Percentiles rank a stretch among this genome's conserved stretches.
phyloP scores from a whole-genome alignment of 2,888 invertebrate species.

The Troides aeacus region DNA sequence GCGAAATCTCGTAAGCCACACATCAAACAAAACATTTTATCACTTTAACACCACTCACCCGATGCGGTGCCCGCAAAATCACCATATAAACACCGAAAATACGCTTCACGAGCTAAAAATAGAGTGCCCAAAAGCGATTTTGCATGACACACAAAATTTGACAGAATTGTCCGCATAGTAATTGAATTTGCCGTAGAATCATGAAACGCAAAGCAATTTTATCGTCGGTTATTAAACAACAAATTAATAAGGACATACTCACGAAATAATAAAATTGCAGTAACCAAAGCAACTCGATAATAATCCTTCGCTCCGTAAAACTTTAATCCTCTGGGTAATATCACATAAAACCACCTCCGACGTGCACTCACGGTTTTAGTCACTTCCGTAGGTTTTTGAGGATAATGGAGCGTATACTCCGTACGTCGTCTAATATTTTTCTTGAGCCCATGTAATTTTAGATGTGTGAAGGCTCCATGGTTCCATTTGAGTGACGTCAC shows the following conservation, averaged over 20 bases:
- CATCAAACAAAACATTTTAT: slow-evolving; percentile 49
- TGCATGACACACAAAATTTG: slow-evolving; percentile 55
- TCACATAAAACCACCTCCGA: slow-evolving; percentile 23
- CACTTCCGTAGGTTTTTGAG: slow-evolving; percentile 51
- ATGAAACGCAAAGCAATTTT: slow-evolving; percentile 46
- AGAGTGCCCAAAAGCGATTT: slow-evolving; percentile 55
- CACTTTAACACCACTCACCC: slow-evolving; percentile 70
- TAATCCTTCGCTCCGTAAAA: slow-evolving; percentile 26
- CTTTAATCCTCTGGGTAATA: slow-evolving; percentile 14
- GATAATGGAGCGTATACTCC: slow-evolving; percentile 56
- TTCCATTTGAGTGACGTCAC: slow-evolving; percentile 75
- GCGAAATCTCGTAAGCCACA: slow-evolving; percentile 40
- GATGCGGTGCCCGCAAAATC: slow-evolving; percentile 64
- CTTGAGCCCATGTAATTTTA: slow-evolving; percentile 74
- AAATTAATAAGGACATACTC: slow-evolving; percentile 61
- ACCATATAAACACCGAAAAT: slow-evolving; percentile 73
- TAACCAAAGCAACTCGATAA: slow-evolving; percentile 57
- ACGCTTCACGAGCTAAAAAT: slow-evolving; percentile 68
- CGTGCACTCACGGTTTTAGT: slow-evolving; percentile 47
- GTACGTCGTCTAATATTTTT: slow-evolving; percentile 63
- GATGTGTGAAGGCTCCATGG: slow-evolving; percentile 50
- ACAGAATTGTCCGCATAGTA: slow-evolving; percentile 43
- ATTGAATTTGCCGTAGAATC: slow-evolving; percentile 51
- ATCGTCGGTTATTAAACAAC: slow-evolving; percentile 52
- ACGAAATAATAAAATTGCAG: slow-evolving; percentile 62